A percentile compares a stretch with the other conserved stretches of the same genome.
Evolutionary conservation across 2,888 invertebrate species (phyloP).

Genomic region (Lampropteryx suffumata): DNA sequence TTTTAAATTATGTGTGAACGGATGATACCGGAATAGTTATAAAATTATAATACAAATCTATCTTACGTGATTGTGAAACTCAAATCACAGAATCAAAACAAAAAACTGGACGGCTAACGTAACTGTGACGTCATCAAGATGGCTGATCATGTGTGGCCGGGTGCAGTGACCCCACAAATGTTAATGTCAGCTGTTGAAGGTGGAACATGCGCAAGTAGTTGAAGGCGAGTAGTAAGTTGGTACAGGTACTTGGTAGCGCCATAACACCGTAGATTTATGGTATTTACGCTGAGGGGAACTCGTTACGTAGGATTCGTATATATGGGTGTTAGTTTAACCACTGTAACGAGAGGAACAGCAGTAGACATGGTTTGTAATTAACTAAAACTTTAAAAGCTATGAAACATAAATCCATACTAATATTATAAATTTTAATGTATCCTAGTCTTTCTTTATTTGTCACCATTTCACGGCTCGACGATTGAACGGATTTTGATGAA

Average conservation of each 20-base stretch:
- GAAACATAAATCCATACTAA: too few species aligned
- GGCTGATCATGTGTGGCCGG: slow-evolving; percentile 57
- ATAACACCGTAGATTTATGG: not conserved
- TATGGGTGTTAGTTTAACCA: too few species aligned
- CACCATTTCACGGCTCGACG: too few species aligned
- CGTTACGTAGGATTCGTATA: not conserved
- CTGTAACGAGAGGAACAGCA: too few species aligned
- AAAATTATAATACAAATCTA: slow-evolving; percentile 24
- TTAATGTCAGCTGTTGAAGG: slow-evolving; percentile 66
- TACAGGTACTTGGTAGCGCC: too few species aligned
- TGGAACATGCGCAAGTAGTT: too few species aligned
- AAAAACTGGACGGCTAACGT: slow-evolving; percentile 31
- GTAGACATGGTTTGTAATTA: too few species aligned
- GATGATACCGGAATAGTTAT: slow-evolving; percentile 2
- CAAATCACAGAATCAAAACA: slow-evolving; percentile 37
- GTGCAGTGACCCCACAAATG: slow-evolving; percentile 69
- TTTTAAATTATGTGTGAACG: not conserved
- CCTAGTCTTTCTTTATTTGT: too few species aligned
- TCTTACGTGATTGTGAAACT: slow-evolving; percentile 29
- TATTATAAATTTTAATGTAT: too few species aligned
- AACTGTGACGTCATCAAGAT: slow-evolving; percentile 62
- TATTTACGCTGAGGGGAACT: not conserved
- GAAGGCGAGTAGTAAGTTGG: too few species aligned
- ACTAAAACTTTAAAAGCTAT: too few species aligned
- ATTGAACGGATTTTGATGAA: too few species aligned